Evolutionary conservation across 2,888 invertebrate species (phyloP).

Genomic region (Platycheirus albimanus): DNA sequence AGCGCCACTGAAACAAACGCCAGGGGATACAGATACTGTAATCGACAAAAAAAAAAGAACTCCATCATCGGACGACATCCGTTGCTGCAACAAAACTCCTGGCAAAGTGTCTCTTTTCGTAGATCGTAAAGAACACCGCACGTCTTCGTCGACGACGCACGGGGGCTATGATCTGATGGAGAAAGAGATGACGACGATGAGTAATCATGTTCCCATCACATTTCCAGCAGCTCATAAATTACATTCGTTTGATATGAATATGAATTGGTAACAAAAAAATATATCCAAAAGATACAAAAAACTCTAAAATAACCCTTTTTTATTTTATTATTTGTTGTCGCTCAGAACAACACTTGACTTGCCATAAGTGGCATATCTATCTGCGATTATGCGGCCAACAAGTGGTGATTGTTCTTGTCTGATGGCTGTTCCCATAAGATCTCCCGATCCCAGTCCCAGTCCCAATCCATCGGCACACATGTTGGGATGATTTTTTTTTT

Average conservation of each 20-base stretch:
- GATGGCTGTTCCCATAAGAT: neutral
- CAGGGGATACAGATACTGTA: constrained; percentile 2
- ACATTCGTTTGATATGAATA: constrained; percentile 57
- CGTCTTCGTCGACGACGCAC: constrained; percentile 9
- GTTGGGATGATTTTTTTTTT: constrained; percentile 27
- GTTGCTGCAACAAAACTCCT: constrained; percentile 28
- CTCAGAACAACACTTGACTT: constrained; percentile 30
- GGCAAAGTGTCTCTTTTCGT: constrained; percentile 69
- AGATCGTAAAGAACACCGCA: constrained; percentile 69
- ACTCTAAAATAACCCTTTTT: constrained; percentile 30
- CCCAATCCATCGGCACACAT: constrained; percentile 35
- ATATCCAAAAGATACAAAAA: constrained; percentile 11
- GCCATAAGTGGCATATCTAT: constrained; percentile 53
- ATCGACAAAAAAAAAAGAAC: constrained; percentile 5
- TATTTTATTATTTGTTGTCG: constrained; percentile 12
- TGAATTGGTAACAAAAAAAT: constrained; percentile 53
- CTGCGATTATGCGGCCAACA: constrained; percentile 57
- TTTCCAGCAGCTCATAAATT: constrained; percentile 74
- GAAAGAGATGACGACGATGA: constrained; percentile 45
- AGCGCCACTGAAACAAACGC: constrained; percentile 64
- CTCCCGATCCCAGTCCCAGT: no score
- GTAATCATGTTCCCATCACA: constrained; percentile 74
- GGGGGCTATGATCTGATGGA: constrained; percentile 44
- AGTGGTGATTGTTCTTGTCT: constrained; percentile 13
- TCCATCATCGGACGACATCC: constrained; percentile 65